Base-by-base conservation (phyloP, 2,888 invertebrate genomes). In the Calliphora vomitoria region DNA sequence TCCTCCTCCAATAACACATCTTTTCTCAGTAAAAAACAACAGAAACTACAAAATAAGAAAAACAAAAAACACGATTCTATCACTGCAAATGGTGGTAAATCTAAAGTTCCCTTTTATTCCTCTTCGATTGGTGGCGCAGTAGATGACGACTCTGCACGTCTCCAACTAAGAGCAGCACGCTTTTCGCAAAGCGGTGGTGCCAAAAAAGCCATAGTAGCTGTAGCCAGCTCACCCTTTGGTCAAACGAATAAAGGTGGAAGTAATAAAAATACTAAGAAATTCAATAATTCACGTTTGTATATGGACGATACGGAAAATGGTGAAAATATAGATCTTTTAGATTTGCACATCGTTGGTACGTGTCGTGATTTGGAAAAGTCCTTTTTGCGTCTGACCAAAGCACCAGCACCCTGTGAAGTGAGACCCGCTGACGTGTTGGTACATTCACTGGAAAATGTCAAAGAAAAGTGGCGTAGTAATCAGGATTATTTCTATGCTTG, bases 401-500 rank as follows among this genome's bases (percentile, higher is more conserved):
- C 99, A 90, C 99, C 99, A 78, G 97, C 98, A 93, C 95, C 98
- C 64, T 96, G 96, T 93, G 97, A 97, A 93, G 98, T 99, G 87
- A 96, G 99, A 88, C 99, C 99, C 90, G 96, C 97, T 90, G 95
- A 96, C 92, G 96, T 99, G 69, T 95, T 99, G 87, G 95, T 95
- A 90, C 96, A 96, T 92, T 97, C 99, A 66, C 95, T 99, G 91
- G 96, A 95, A 92, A 97, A 97, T 95, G 99, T 99, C 13, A 98
- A 99, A 94, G 95, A 96, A 66, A 96, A 97, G 91, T 99, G 99
- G 98, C 95, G 96, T 89, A 95, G 96, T 82, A 97, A 97, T 91
- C 97, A 97, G 92, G 99, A 99, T 94, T 99, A 99, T 94, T 96
- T 96, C 94, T 99, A 98, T 95, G 97, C 98, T 86, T 99, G 99